Evolutionary conservation across 2,888 invertebrate genomes (phyloP).

Genomic region (Dicyrtomina minuta): DNA sequence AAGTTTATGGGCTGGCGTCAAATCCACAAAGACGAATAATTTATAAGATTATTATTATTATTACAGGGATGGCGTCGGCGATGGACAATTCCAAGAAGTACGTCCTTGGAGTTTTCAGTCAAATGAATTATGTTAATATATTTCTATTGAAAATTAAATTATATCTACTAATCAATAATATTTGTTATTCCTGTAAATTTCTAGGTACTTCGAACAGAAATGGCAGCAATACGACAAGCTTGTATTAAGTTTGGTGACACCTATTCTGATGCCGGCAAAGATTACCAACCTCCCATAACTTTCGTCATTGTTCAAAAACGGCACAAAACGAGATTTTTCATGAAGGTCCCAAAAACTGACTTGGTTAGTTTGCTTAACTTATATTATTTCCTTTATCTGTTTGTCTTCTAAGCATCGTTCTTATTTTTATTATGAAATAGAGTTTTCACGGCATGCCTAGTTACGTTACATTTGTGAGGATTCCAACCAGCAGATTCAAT

Average conservation of each 20-base stretch:
- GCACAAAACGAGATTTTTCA: constrained; percentile 61
- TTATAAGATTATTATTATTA: too few species aligned
- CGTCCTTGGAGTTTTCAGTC: neutral
- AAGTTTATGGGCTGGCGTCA: too few species aligned
- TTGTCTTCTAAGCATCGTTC: constrained; percentile 58
- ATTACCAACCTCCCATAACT: constrained; percentile 61
- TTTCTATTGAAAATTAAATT: too few species aligned
- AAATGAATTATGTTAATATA: neutral
- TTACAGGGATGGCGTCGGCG: constrained; percentile 58
- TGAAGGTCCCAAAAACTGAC: too few species aligned
- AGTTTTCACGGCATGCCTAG: neutral
- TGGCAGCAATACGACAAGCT: constrained; percentile 57
- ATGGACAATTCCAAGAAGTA: constrained; percentile 55
- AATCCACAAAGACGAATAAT: too few species aligned
- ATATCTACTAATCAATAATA: neutral
- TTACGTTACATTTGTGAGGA: neutral
- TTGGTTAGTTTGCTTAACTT: too few species aligned
- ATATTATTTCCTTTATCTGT: too few species aligned
- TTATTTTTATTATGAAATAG: neutral
- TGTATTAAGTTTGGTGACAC: constrained; percentile 60
- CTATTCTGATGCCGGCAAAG: constrained; percentile 55
- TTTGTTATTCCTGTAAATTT: neutral
- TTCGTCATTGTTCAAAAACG: constrained; percentile 65
- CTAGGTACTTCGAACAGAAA: constrained; percentile 54
- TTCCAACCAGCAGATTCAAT: neutral